Evolutionary conservation across 1,140 invertebrate species (phyloP), one percentile per base, ranked within the genome.

Genomic region (Pteromalus puparum): DNA sequence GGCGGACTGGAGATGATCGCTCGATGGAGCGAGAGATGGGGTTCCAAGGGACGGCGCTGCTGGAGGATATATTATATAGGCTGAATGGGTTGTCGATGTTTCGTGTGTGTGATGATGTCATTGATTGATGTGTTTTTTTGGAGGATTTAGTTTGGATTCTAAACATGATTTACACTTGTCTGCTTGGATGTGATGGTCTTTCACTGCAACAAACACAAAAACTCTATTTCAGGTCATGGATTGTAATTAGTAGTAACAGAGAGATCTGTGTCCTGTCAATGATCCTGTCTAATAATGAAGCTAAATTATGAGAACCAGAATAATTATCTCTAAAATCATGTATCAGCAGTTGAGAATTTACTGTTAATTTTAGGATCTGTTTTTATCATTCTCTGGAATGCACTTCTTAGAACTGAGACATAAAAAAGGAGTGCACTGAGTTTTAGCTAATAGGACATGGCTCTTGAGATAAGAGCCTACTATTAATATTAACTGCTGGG

Each of bases 331-430:
- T 61, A 61, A 61, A 18, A 61, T 0, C 53, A 61, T 61, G 53
- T 61, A 75, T 48, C 38, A 42, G 73, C 5, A 13, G 9, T 26
- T 26, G 42, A 75, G n/a, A 75, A 74, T 74, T 42, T 21, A 0
- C 34, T 74, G 34, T 38, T 74, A 42, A 74, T 74, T 74, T 74
- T n/a, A 46, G 72, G 21, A 74, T 74, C 13, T 21, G 15, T n/a
- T 74, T 74, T 42, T 42, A 72, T 72, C 68, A 30, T 15, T 15
- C 5, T 13, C 7, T 46, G 72, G 72, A 74, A 74, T 74, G 72
- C 34, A 15, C 13, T 42, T 74, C 72, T 74, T n/a, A 48, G 30
- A 75, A 46, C 9, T 46, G 5, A 42, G 42, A 24, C n/a, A 48
- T 75, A 24, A 75, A 48, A 48, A 12, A 24, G 2, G 15, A 48